Percentiles rank a stretch among this genome's conserved stretches.
These are phyloP conservation scores for Helicorthomorpha holstii DNA, from an alignment of 1,140 invertebrate species.

Conservation along the genomic window DNA sequence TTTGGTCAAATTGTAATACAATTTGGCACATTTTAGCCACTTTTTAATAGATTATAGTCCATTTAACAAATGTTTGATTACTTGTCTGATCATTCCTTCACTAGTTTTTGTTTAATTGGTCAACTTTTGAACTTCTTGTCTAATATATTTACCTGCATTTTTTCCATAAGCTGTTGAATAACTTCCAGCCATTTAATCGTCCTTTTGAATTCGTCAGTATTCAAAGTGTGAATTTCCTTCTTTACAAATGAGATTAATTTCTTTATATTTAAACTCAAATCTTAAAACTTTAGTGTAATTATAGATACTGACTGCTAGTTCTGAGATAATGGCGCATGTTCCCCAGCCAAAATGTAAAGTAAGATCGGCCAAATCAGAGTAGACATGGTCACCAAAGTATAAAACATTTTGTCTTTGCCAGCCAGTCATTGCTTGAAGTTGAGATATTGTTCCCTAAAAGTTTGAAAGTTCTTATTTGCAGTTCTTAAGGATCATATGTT, in stretches of 20 bases:
- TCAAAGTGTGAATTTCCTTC: slow-evolving; percentile 83
- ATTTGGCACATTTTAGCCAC: no score
- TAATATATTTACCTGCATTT: slow-evolving; percentile 18
- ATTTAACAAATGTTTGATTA: no score
- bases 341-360: slow-evolving; percentile 91
- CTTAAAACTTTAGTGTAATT: background rate
- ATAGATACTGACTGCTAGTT: slow-evolving; percentile 39
- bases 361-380: slow-evolving; percentile 90
- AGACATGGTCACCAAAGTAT: slow-evolving; percentile 96
- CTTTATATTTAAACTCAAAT: background rate
- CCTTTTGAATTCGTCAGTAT: slow-evolving; percentile 63
- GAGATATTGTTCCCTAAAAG: slow-evolving; percentile 69
- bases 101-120: no score
- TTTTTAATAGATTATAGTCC: no score
- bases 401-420: slow-evolving; percentile 83
- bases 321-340: slow-evolving; percentile 93
- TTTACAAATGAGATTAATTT: slow-evolving; percentile 28
- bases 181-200: slow-evolving; percentile 84
- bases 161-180: slow-evolving; percentile 78
- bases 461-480: slow-evolving; percentile 12
- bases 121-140: no score
- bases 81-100: no score
- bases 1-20: no score
- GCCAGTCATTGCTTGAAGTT: slow-evolving; percentile 76
- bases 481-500: background rate